Conservation (phyloP, 2,113 vertebrate genomes). For the Chaetura pelagica region DNA sequence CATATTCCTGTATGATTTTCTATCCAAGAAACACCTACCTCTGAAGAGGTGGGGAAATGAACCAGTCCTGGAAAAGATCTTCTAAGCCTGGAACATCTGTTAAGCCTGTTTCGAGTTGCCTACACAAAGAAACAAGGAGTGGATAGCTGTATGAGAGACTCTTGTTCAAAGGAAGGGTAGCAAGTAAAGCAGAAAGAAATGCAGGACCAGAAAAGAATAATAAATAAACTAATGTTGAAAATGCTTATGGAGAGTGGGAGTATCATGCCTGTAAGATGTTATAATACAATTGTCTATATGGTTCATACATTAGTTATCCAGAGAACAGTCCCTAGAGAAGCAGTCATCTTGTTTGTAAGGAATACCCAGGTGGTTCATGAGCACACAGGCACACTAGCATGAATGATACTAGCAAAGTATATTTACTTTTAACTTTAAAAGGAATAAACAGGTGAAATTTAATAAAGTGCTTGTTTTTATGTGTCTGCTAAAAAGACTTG, state of each 20-base stretch:
- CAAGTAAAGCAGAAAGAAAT: background rate
- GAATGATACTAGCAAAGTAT: constrained; percentile 23
- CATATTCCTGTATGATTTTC: background rate
- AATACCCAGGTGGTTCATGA: background rate
- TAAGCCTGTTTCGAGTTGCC: background rate
- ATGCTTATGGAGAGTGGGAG: background rate
- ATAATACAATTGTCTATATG: background rate
- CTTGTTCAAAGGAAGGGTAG: background rate
- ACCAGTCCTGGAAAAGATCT: background rate
- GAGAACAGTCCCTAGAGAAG: background rate
- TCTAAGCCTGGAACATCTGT: background rate
- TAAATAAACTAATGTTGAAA: background rate
- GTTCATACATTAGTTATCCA: background rate
- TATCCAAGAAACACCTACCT: background rate
- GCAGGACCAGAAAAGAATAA: background rate
- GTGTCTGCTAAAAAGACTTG: constrained; percentile 39
- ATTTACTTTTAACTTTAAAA: constrained; percentile 54
- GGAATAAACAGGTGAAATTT: constrained; percentile 44
- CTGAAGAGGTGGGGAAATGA: background rate
- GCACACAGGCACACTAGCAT: background rate
- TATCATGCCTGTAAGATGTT: background rate
- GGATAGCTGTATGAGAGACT: background rate
- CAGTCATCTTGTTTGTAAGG: constrained; percentile 28
- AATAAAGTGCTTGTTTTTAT: constrained; percentile 50
- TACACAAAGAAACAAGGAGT: background rate